A percentile compares a stretch with the other conserved stretches of the same genome.
phyloP scores from a whole-genome alignment of 2,888 invertebrate species.

The Slavum lentiscoides region DNA sequence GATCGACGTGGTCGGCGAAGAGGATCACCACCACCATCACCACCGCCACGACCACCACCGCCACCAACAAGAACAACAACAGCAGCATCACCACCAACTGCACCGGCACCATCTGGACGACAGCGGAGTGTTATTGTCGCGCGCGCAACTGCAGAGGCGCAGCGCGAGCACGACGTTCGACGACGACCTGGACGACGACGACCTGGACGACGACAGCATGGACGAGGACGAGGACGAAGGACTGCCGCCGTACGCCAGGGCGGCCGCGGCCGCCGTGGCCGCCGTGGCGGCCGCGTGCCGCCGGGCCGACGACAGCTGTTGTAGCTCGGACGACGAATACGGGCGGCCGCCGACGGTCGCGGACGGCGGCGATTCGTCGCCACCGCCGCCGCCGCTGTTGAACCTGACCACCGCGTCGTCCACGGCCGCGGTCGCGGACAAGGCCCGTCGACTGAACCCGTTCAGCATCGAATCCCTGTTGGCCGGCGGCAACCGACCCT shows the following conservation, averaged over 20 bases:
- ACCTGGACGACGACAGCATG: constrained; percentile 68
- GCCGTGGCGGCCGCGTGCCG: constrained; percentile 42
- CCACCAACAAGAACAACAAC: constrained; percentile 60
- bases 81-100: constrained; percentile 58
- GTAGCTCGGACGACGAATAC: constrained; percentile 57
- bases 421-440: constrained; percentile 60
- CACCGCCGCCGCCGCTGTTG: constrained; percentile 37
- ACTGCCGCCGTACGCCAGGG: constrained; percentile 55
- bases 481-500: constrained; percentile 62
- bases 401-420: constrained; percentile 54
- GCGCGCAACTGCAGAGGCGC: constrained; percentile 59
- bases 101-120: constrained; percentile 62
- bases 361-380: constrained; percentile 40
- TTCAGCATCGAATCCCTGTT: constrained; percentile 88
- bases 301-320: constrained; percentile 56
- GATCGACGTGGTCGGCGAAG: constrained; percentile 82
- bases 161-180: constrained; percentile 80
- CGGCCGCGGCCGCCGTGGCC: constrained; percentile 57
- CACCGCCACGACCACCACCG: constrained; percentile 61
- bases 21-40: constrained; percentile 62
- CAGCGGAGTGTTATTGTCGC: too few relatives aligned
- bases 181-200: constrained; percentile 66
- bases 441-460: constrained; percentile 75
- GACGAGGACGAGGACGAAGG: constrained; percentile 71
- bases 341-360: constrained; percentile 53